These are phyloP conservation scores for Synaphobranchus kaupii DNA, from an alignment of 2,797 vertebrate species.

Conservation along the genomic window DNA sequence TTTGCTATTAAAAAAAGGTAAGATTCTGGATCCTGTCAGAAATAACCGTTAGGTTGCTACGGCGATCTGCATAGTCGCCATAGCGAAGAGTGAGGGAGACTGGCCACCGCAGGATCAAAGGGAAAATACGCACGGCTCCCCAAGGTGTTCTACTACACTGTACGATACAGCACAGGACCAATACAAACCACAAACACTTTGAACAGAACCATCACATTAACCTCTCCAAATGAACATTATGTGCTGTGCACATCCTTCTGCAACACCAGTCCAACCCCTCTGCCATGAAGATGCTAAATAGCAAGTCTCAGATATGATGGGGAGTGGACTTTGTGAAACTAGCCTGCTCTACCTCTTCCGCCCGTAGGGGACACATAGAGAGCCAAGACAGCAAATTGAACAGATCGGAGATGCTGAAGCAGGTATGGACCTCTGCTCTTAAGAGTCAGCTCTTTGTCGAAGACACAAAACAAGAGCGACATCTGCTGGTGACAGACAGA, in stretches of 20 bases:
- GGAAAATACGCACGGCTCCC: not conserved
- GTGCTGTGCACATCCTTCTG: too few species aligned
- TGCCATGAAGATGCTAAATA: not conserved
- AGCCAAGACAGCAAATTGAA: not conserved
- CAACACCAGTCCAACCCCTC: not conserved
- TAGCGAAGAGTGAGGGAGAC: not conserved
- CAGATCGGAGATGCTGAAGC: not conserved
- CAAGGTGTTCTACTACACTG: not conserved
- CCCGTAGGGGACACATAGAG: not conserved
- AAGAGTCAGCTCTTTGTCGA: not conserved
- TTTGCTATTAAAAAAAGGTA: slow-evolving; percentile 11
- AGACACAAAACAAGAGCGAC: slow-evolving; percentile 9
- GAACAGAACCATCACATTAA: not conserved
- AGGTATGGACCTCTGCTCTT: not conserved
- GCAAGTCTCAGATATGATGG: not conserved
- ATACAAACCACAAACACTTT: not conserved
- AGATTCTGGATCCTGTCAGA: not conserved
- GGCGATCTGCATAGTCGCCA: not conserved
- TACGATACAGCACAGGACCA: slow-evolving; percentile 22
- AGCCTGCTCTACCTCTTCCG: not conserved
- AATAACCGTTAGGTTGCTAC: not conserved
- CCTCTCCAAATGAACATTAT: not conserved
- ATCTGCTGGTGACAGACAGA: slow-evolving; percentile 13
- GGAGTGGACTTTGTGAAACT: not conserved
- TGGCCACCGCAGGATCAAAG: not conserved